Evolutionary conservation across 2,797 vertebrate species (phyloP).

Genomic region (Leuciscus waleckii): DNA sequence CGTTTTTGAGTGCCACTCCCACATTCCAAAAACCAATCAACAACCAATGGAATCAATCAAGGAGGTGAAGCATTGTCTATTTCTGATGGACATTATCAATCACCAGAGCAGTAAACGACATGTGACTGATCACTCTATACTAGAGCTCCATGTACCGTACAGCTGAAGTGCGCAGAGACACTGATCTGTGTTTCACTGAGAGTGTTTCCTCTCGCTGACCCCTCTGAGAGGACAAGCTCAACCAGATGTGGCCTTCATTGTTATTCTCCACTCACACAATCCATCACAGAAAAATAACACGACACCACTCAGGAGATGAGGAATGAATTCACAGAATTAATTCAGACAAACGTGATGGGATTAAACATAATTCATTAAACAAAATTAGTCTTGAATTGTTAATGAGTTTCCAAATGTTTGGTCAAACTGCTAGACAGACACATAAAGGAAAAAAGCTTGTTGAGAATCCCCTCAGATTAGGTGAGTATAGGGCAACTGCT

Average conservation of each 20-base stretch:
- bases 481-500: neutral
- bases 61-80: neutral
- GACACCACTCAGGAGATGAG: neutral
- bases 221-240: constrained; percentile 1
- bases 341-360: neutral
- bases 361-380: neutral
- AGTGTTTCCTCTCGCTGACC: constrained; percentile 16
- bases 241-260: constrained; percentile 20
- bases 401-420: neutral
- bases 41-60: neutral
- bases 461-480: neutral
- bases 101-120: neutral
- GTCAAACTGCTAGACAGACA: neutral
- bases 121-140: neutral
- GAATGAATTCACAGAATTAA: neutral
- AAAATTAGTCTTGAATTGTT: neutral
- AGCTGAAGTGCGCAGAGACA: neutral
- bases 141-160: neutral
- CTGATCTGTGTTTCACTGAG: neutral
- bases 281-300: constrained; percentile 6
- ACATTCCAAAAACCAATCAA: neutral
- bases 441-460: neutral
- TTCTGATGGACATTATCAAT: neutral
- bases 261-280: constrained; percentile 11
- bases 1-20: neutral